Base-by-base conservation (phyloP, 1,140 invertebrate genomes). In the Stegodyphus dumicola region DNA sequence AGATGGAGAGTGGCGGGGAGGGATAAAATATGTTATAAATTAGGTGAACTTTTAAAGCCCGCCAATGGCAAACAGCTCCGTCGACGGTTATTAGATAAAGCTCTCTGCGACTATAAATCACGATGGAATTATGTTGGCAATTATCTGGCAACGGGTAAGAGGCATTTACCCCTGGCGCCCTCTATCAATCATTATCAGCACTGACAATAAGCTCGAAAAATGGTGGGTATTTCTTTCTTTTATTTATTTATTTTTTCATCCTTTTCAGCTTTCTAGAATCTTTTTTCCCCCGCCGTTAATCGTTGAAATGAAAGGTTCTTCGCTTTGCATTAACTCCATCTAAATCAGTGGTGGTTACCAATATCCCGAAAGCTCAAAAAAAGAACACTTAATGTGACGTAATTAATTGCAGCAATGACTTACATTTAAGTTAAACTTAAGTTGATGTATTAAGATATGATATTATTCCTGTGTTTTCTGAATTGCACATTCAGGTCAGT, bases 131-230 rank as follows among this genome's bases (percentile, higher is more conserved):
- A 86, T 86, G 84, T 86, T 86, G 74, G 84, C 84, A 86, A 86
- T 86, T 86, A 86, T 85, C 84, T 86, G 74, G 84, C 84, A 86
- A 86, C 84, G 84, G 75, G 84, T 86, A 86, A 86, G 84, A 77
- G 84, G 84, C 84, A 86, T 86, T 86, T 86, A 86, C 84, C 76
- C 84, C 84, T 86, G 67, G 84, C 84, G 84, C 84, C 84, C 84
- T 86, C 84, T 86, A 86, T 86, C 84, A 86, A 86, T 86, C 84
- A 86, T 86, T 86, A 86, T 86, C 84, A 86, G 76, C 75, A 86
- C 84, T 86, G 84, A 86, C 84, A 86, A 86, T 86, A 86, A 77
- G 84, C 76, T 86, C 84, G 84, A 86, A 86, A 86, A 86, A 86
- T 86, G 69, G 76, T 69, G 75, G 17, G 54, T 66, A 53, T 52